These are phyloP conservation scores for Esox lucius DNA, from an alignment of 2,797 vertebrate species.

Conservation along the genomic window DNA sequence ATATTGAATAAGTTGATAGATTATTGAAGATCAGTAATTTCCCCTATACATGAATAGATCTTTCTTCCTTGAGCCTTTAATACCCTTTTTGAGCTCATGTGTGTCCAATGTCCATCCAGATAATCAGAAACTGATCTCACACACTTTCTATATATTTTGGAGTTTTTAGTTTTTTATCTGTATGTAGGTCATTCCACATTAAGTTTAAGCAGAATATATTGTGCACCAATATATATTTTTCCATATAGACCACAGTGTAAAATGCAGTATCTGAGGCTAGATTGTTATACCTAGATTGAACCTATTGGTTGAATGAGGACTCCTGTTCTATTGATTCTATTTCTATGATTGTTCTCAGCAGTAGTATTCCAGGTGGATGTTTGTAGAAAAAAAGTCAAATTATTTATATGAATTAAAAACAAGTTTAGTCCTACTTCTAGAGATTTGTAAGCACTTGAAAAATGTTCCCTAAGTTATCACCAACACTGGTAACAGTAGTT, in stretches of 20 bases:
- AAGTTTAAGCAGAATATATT: not conserved
- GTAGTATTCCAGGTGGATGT: too few relatives aligned
- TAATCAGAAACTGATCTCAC: not conserved
- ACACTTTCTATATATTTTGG: not conserved
- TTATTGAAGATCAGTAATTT: slow-evolving; percentile 44
- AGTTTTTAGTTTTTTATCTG: not conserved
- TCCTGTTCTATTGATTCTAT: too few relatives aligned
- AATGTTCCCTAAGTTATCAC: too few relatives aligned
- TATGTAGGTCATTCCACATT: not conserved
- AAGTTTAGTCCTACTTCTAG: too few relatives aligned
- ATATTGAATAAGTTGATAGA: slow-evolving; percentile 32
- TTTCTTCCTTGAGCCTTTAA: slow-evolving; percentile 19
- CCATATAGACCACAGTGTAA: not conserved
- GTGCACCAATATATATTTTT: not conserved
- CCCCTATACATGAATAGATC: slow-evolving; percentile 34
- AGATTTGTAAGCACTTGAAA: too few relatives aligned
- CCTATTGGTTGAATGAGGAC: not conserved
- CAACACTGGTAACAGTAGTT: too few relatives aligned
- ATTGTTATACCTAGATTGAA: not conserved
- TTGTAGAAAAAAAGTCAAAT: too few relatives aligned
- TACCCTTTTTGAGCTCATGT: slow-evolving; percentile 21
- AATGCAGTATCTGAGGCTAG: not conserved
- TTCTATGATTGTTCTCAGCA: too few relatives aligned
- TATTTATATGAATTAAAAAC: too few relatives aligned
- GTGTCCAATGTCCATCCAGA: slow-evolving; percentile 5